Evolutionary conservation across 2,113 vertebrate genomes (phyloP).

Genomic region (Nerophis ophidion): DNA sequence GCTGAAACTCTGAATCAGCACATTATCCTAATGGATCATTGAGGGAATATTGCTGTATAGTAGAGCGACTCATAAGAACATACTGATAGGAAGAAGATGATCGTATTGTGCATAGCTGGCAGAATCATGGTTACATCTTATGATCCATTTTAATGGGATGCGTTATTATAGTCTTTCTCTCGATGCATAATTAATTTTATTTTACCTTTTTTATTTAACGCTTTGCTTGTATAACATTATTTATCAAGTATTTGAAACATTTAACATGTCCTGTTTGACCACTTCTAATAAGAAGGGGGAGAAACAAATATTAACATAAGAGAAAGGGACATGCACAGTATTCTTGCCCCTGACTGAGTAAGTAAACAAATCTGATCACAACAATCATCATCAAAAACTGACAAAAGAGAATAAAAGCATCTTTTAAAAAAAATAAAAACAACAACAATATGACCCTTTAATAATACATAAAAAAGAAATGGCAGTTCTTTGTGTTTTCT

Average conservation of each 20-base stretch:
- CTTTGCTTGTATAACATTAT: background rate
- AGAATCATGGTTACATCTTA: too few species aligned
- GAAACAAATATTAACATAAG: too few species aligned
- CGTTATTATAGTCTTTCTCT: too few species aligned
- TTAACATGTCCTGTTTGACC: background rate
- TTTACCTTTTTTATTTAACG: too few species aligned
- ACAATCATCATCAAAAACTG: constrained; percentile 10
- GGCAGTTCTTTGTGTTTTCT: background rate
- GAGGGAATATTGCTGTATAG: too few species aligned
- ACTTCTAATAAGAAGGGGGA: background rate
- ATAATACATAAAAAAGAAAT: constrained; percentile 3
- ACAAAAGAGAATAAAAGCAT: constrained; percentile 12
- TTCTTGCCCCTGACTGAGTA: constrained; percentile 2
- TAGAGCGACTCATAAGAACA: too few species aligned
- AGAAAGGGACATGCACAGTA: background rate
- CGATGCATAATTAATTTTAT: too few species aligned
- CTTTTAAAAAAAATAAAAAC: constrained; percentile 22
- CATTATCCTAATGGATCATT: too few species aligned
- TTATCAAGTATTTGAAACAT: background rate
- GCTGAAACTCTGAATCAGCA: too few species aligned
- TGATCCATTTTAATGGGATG: too few species aligned
- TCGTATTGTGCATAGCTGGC: too few species aligned
- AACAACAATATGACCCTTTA: constrained; percentile 15
- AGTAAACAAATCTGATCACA: constrained; percentile 6
- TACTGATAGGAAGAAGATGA: too few species aligned